A percentile compares a stretch with the other conserved stretches of the same genome.
Conservation (phyloP, 2,113 vertebrate species). For the Centropus bengalensis region DNA sequence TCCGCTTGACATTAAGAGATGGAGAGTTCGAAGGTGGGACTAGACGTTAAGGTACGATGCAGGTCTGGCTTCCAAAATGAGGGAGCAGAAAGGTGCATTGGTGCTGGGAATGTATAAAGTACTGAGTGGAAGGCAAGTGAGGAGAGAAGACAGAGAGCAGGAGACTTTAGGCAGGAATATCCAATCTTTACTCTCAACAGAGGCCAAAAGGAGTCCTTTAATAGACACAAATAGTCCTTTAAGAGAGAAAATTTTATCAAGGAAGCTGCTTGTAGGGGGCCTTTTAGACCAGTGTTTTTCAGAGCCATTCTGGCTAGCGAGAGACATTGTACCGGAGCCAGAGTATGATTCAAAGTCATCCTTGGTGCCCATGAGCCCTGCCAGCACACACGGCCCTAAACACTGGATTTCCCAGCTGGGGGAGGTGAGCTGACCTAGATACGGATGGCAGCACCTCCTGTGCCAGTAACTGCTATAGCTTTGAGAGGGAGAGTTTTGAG, state of each 20-base stretch:
- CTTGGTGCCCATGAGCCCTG: neutral
- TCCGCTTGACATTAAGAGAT: neutral
- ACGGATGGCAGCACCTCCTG: neutral
- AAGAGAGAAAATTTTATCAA: neutral
- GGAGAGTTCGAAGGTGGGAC: neutral
- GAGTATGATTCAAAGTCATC: neutral
- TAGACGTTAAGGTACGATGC: neutral
- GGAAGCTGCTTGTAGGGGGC: neutral
- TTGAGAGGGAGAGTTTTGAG: neutral
- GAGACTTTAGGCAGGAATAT: neutral
- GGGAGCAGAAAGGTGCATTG: neutral
- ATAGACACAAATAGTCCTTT: neutral
- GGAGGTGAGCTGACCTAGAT: neutral
- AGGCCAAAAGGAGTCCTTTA: neutral
- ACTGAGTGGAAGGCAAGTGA: neutral
- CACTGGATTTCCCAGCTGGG: neutral
- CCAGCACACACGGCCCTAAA: neutral
- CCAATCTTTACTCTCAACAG: neutral
- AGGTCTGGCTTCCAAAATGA: neutral
- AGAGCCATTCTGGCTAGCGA: neutral
- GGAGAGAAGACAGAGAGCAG: neutral
- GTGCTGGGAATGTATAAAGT: neutral
- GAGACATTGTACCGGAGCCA: neutral
- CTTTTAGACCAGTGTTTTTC: neutral
- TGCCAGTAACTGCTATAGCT: neutral